phyloP scores from a whole-genome alignment of 2,888 invertebrate species.

The Gisinianus flammeolus region DNA sequence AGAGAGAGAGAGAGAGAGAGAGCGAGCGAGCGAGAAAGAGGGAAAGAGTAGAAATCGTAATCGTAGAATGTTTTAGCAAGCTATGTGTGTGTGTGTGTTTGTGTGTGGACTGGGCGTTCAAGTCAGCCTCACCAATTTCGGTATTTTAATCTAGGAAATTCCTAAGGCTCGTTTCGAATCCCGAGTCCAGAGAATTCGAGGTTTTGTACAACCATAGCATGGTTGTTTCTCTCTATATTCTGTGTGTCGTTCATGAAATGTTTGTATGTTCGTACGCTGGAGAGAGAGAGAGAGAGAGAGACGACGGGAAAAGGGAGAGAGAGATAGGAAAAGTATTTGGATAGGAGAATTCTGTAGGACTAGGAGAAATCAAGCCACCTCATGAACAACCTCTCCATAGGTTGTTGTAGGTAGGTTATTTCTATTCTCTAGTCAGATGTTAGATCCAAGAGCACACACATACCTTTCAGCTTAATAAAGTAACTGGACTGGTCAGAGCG shows the following conservation, averaged over 20 bases:
- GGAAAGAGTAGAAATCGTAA: not conserved
- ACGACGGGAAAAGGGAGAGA: not conserved
- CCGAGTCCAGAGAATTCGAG: constrained; percentile 6
- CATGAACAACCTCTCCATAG: not conserved
- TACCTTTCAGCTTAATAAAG: constrained; percentile 54
- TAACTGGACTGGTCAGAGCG: constrained; percentile 36
- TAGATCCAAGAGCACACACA: constrained; percentile 18
- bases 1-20: constrained; percentile 2
- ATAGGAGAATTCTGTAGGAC: not conserved
- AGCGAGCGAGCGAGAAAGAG: not conserved
- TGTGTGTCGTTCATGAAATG: not conserved
- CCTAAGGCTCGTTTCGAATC: constrained; percentile 48
- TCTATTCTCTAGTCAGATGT: not conserved
- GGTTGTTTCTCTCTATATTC: not conserved
- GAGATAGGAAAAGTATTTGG: not conserved
- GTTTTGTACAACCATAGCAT: not conserved
- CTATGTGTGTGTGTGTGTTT: not conserved
- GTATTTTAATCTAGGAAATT: constrained; percentile 59
- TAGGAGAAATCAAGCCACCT: not conserved
- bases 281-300: constrained; percentile 11
- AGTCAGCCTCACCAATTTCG: constrained; percentile 47
- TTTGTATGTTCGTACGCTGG: not conserved
- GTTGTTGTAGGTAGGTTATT: constrained; percentile 26
- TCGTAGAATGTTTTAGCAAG: not conserved
- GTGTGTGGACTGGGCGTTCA: constrained; percentile 17